Conservation (phyloP, 2,797 vertebrate species). For the Macrochelys suwanniensis region DNA sequence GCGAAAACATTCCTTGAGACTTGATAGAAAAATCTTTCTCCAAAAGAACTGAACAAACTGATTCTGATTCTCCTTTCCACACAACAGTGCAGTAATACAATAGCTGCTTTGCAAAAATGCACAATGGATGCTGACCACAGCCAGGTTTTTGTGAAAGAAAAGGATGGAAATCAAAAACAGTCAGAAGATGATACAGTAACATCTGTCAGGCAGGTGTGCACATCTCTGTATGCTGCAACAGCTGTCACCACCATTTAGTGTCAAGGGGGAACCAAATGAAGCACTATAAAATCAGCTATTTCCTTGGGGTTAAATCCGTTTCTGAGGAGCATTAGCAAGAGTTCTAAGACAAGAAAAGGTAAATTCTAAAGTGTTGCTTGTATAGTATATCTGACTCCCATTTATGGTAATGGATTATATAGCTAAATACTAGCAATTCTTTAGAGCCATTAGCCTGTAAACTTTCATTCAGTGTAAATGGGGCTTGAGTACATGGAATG, state of each 20-base stretch:
- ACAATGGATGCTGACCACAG: not conserved
- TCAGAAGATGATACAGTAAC: not conserved
- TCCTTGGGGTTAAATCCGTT: constrained; percentile 27
- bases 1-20: not conserved
- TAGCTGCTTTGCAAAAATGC: not conserved
- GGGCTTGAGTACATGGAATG: not conserved
- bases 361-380: constrained; percentile 37
- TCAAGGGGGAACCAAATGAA: not conserved
- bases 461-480: not conserved
- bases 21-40: not conserved
- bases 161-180: constrained; percentile 7
- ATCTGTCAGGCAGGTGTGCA: not conserved
- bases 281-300: constrained; percentile 19
- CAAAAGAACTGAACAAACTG: not conserved
- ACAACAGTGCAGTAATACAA: not conserved
- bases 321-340: constrained; percentile 11
- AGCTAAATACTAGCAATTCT: not conserved
- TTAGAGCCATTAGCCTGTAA: not conserved
- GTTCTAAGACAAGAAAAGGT: constrained; percentile 27
- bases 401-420: constrained; percentile 17
- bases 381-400: not conserved
- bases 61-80: not conserved
- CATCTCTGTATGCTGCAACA: not conserved
- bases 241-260: constrained; percentile 15
- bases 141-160: not conserved